These are phyloP conservation scores for Sigmodon hispidus DNA, from an alignment of 2,113 vertebrate species.

Conservation along the genomic window DNA sequence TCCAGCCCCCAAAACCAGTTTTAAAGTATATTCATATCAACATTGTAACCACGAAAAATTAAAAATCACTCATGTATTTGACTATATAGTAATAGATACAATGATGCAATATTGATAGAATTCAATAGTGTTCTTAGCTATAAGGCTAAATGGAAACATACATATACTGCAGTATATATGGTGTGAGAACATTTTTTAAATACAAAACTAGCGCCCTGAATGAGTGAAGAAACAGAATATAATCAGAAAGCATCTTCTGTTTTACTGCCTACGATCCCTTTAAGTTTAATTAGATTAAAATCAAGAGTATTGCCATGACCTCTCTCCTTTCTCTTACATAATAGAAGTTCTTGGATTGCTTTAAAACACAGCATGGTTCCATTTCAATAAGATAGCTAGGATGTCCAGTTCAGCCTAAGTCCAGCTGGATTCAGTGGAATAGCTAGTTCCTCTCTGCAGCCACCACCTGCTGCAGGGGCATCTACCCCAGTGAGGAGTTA, in stretches of 20 bases:
- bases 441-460: neutral
- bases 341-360: neutral
- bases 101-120: neutral
- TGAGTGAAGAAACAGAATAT: neutral
- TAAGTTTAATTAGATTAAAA: constrained; percentile 22
- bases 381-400: neutral
- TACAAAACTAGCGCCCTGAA: neutral
- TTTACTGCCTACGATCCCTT: neutral
- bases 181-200: neutral
- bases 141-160: neutral
- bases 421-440: neutral
- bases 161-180: neutral
- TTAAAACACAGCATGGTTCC: neutral
- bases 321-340: neutral
- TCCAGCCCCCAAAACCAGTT: too few relatives aligned
- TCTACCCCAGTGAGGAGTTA: accelerated
- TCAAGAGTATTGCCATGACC: neutral
- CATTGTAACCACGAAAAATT: constrained; percentile 13
- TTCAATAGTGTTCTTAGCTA: neutral
- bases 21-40: constrained; percentile 16
- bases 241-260: constrained; percentile 8
- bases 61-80: neutral
- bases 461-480: neutral
- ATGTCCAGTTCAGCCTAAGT: neutral
- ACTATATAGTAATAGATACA: neutral